Evolutionary conservation across 2,888 invertebrate genomes (phyloP).

Genomic region (Prenolepis imparis): DNA sequence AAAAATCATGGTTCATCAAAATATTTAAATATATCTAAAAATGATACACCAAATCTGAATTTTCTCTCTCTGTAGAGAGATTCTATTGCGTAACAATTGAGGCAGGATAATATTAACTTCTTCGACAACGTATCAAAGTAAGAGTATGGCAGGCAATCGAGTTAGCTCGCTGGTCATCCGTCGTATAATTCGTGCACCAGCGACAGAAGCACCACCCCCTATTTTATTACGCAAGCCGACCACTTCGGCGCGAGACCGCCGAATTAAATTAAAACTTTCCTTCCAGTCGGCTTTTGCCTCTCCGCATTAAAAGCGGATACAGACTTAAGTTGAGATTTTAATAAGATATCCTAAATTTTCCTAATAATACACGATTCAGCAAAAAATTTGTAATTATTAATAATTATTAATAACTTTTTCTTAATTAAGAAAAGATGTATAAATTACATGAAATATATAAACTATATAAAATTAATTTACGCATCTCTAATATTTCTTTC

Average conservation of each 20-base stretch:
- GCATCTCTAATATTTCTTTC: background rate
- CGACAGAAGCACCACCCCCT: constrained; percentile 60
- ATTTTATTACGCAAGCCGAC: constrained; percentile 38
- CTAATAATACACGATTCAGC: constrained; percentile 16
- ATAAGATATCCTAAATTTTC: constrained; percentile 55
- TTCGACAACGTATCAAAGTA: constrained; percentile 66
- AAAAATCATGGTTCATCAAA: background rate
- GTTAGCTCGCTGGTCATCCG: constrained; percentile 73
- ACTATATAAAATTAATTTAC: too few relatives aligned
- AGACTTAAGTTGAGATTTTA: constrained; percentile 66
- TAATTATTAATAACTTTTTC: background rate
- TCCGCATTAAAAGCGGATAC: constrained; percentile 64
- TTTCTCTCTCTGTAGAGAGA: background rate
- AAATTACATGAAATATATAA: too few relatives aligned
- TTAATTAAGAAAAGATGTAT: background rate
- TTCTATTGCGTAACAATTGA: constrained; percentile 36
- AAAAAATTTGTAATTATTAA: background rate
- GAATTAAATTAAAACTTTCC: constrained; percentile 76
- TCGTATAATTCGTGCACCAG: constrained; percentile 62
- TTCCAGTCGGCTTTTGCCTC: constrained; percentile 57
- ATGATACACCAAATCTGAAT: background rate
- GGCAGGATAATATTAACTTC: constrained; percentile 65
- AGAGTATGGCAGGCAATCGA: constrained; percentile 73
- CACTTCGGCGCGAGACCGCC: constrained; percentile 60
- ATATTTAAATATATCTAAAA: constrained; percentile 6